Evolutionary conservation across 2,113 vertebrate genomes (phyloP), one percentile per base, ranked within the genome.

Genomic region (Nycticryphes semicollaris): DNA sequence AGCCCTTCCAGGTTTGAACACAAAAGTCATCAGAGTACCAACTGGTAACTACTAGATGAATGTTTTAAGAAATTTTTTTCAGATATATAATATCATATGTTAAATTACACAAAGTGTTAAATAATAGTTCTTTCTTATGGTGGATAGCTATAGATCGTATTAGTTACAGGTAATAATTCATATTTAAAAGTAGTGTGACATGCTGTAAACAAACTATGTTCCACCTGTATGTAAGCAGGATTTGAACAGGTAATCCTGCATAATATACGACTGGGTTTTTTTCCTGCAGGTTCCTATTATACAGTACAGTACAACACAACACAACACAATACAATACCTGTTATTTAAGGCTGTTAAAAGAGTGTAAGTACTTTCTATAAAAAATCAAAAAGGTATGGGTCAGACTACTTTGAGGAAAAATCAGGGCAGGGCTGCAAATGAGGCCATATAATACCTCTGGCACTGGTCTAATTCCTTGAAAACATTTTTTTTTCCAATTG

Each of bases 391-490:
- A 43, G 23, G 39, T 64, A 35, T 39, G 12, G 28, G 10, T 74
- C 60, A 79, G 25, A 11, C 15, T 35, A 37, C 30, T 18, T 72
- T 22, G 23, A 63, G 35, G 43, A 87, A 77, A 57, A 75, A 13
- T 25, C 62, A 66, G 31, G 7, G 22, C 16, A 47, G 39, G 31
- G 30, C 27, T 75, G 37, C 15, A 75, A 75, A 64, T 47, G 15
- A 64, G 14, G n/a, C 14, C 16, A 33, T 37, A 74, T 0, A 1
- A 35, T 45, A 18, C 24, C 35, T 62, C 28, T 0, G 0, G 6
- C 47, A 54, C 14, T 17, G 19, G 28, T 50, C 20, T 62, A 50
- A 16, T 14, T 68, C 28, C 31, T 78, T 68, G 50, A 45, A 69
- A 33, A 25, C 10, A 5, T 30, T 56, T 39, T 87, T 68, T 78